Evolutionary conservation across 2,888 invertebrate species (phyloP), one percentile per base, ranked within the genome.

Genomic region (Endotricha flammealis): DNA sequence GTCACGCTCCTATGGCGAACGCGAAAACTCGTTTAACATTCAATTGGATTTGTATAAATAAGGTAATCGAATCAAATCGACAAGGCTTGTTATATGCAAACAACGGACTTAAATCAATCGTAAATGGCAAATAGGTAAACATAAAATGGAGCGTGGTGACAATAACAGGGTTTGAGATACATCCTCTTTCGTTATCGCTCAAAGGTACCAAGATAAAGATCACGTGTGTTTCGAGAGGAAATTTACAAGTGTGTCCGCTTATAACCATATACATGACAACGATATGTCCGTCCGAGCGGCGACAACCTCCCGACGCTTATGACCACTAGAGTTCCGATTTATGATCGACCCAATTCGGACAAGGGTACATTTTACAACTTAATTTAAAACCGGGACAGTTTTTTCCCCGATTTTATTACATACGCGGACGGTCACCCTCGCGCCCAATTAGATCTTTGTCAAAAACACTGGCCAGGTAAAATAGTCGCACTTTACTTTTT

Each of bases 181-280:
- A 53, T 58, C n/a, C 52, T 47, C 57, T 36, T 49, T 55, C 53
- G 59, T 67, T 73, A 72, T 75, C 64, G 59, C 54, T 48, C 48
- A 54, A 50, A 51, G 50, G 44, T 48, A 37, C 36, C 30, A 41
- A 57, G 81, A 80, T 81, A 78, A 75, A 60, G 66, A 83, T 81
- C 82, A 74, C 50, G 48, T 53, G 67, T 67, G 66, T 71, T 77
- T 77, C 64, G 61, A 70, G 65, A 66, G 64, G 55, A 70, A 71
- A 79, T 79, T 78, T 76, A 79, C 70, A 79, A 76, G 71, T 69
- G 61, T 52, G 63, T 50, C 50, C 45, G 63, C 65, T 76, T 76
- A 78, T 79, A 79, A 77, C 64, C 72, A 62, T 80, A 79, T 75
- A 80, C 63, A 80, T 73, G 77, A 65, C 77, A 74, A 49, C 44